Base-by-base conservation (phyloP, 1,140 invertebrate species). In the Samia ricini region DNA sequence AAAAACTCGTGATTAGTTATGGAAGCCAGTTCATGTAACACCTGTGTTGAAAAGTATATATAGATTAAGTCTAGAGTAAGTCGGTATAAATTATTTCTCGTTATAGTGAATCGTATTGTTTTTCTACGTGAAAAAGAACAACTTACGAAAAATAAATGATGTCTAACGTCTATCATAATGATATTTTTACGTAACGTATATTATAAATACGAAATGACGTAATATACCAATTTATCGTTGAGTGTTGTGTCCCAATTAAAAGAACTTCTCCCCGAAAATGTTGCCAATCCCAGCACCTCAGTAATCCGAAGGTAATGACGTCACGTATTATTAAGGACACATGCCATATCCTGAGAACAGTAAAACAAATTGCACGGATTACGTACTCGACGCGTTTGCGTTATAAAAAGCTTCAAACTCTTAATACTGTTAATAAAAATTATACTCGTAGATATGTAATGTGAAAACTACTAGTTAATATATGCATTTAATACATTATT, bases 311-410 rank as follows among this genome's bases (percentile, higher is more conserved):
- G 67, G 68, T 78, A 78, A 81, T 78, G 67, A 81, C 68, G 63
- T 81, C 78, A 81, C 78, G 78, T 80, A 76, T 72, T 76, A 72
- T 70, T 73, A 74, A 64, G 66, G 68, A 69, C 66, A 72, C 71
- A 74, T 76, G 69, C 66, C 67, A 66, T 73, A 77, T 72, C 67
- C 64, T 55, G 23, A 57, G 61, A 65, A 70, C 66, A 74, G 71
- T 72, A 72, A 73, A 81, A 78, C 61, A 78, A 77, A 81, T 78
- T 77, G 78, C 78, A 69, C 20, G 78, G 72, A 78, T 78, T 78
- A 81, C 74, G 60, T 67, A 73, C 65, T 68, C 64, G 61, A 59
- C 61, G 69, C 42, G 51, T 49, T 33, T 24, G 66, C 57, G 67
- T 57, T 67, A 70, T 71, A 78, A 80, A 78, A 78, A 74, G n/a